Evolutionary conservation across 2,113 vertebrate genomes (phyloP), one percentile per base, ranked within the genome.

Genomic region (Antechinus stuartii): DNA sequence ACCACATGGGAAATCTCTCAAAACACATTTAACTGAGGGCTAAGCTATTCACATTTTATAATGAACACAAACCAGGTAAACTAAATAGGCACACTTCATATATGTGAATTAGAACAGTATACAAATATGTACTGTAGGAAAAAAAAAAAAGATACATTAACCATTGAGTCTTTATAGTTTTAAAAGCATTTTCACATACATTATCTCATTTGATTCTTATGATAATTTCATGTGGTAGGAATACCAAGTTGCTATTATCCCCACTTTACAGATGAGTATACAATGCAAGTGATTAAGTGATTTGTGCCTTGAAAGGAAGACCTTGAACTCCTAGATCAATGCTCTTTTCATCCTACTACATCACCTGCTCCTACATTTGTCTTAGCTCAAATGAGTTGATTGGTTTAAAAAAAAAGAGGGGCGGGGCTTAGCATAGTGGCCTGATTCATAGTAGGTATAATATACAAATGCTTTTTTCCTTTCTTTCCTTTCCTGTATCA

Each of bases 11-110:
- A 94, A 94, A 90, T n/a, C 47, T 61, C 50, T 27, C 0, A 42
- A 46, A 94, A 47, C 47, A 55, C 35, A 90, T n/a, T 84, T 84
- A 53, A 53, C 1, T 84, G 61, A 90, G 84, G 54, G 35, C 47
- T 54, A 91, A 94, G 90, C 42, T 53, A 30, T 96, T 93, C 26
- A 76, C 42, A 10, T 50, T 56, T 96, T 91, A 47, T 56, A 68
- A 93, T 42, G 7, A 50, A 49, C 47, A 50, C 50, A 10, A 47
- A 50, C 10, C 9, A 12, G 3, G 10, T 30, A 47, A 90, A 27
- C 35, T 76, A n/a, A n/a, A n/a, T 7, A 76, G 61, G 14, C 35
- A 76, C 68, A 84, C 42, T 42, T 84, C 16, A 42, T 84, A 42
- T 84, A 76, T n/a, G 14, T 76, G 68, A 19, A 42, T 84, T 8